Conservation (phyloP, 2,888 invertebrate genomes). For the Strigamia crassipes region DNA sequence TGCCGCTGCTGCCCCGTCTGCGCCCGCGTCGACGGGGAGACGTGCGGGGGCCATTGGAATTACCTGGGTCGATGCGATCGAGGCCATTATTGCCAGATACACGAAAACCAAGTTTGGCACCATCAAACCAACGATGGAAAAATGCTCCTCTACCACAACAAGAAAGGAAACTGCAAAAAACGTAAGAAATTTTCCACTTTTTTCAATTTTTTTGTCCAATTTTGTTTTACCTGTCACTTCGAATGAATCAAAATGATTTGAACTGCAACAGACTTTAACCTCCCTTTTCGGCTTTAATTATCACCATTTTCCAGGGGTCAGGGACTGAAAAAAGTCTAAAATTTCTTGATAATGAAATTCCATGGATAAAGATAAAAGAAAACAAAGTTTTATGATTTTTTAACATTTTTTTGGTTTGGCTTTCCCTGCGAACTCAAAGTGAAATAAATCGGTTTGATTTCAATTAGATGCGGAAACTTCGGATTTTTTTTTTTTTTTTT, state of each 20-base stretch:
- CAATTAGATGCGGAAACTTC: no score
- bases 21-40: constrained; percentile 56
- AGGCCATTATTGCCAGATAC: constrained; percentile 54
- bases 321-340: neutral
- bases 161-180: constrained; percentile 50
- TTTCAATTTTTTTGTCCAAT: neutral
- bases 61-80: constrained; percentile 59
- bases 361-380: neutral
- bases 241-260: neutral
- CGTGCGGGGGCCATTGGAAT: constrained; percentile 57
- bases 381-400: neutral
- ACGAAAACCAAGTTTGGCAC: constrained; percentile 44
- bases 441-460: no score
- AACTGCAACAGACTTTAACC: constrained; percentile 16
- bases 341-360: neutral
- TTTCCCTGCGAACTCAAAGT: no score
- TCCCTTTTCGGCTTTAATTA: neutral
- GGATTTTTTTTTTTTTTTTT: no score
- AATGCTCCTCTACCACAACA: constrained; percentile 45
- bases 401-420: no score
- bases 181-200: constrained; percentile 47
- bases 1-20: constrained; percentile 59
- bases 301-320: neutral
- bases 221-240: constrained; percentile 22
- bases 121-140: constrained; percentile 47